These are phyloP conservation scores for Microctonus hyperodae DNA, from an alignment of 2,888 invertebrate species.

Conservation along the genomic window DNA sequence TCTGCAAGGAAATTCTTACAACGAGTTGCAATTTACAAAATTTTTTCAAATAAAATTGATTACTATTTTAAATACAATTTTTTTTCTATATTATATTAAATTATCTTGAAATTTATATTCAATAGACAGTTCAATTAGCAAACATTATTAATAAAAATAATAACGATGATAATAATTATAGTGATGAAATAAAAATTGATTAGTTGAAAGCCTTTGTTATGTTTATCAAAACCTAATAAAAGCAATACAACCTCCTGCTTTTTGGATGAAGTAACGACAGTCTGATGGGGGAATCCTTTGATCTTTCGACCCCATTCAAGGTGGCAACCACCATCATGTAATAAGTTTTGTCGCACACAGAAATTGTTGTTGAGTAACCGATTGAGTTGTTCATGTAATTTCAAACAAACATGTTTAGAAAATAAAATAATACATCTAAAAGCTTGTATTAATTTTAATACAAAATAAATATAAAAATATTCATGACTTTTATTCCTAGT, in stretches of 20 bases:
- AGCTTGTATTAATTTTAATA: no score
- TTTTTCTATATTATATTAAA: no score
- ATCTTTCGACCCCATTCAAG: constrained; percentile 36
- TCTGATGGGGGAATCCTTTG: constrained; percentile 38
- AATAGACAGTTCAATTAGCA: no score
- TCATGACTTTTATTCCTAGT: no score
- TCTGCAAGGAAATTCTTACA: not conserved
- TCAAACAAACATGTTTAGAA: constrained; percentile 19
- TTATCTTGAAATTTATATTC: no score
- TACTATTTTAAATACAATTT: no score
- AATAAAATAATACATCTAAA: not conserved
- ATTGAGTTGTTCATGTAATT: constrained; percentile 14
- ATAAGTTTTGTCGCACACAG: constrained; percentile 36
- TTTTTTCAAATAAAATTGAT: not conserved
- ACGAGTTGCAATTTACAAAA: not conserved
- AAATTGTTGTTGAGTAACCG: constrained; percentile 24
- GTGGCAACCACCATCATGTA: constrained; percentile 38
- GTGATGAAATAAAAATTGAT: no score
- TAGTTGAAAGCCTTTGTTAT: no score
- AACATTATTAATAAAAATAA: no score
- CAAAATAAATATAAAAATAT: no score
- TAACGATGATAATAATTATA: no score
- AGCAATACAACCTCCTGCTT: constrained; percentile 19
- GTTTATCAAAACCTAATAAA: constrained; percentile 9
- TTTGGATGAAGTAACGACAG: constrained; percentile 34